These are phyloP conservation scores for Globia sparganii DNA, from an alignment of 2,888 invertebrate species.

Conservation along the genomic window DNA sequence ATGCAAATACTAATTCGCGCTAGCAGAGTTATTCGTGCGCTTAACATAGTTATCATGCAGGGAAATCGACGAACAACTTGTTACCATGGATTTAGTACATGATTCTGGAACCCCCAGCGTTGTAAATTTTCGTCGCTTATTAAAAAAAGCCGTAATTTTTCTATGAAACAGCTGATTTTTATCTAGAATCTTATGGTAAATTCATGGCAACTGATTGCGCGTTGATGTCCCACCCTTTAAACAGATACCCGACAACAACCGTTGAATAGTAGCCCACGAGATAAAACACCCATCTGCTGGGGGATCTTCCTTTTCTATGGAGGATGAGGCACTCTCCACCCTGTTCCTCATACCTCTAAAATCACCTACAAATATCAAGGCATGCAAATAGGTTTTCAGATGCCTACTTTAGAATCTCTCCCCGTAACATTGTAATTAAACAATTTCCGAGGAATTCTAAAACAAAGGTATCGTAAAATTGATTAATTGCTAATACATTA, in stretches of 20 bases:
- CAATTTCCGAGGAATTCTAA: slow-evolving; percentile 56
- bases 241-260: not conserved
- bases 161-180: too few relatives aligned
- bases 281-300: not conserved
- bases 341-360: not conserved
- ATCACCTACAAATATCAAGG: not conserved
- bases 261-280: too few relatives aligned
- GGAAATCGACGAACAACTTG: too few relatives aligned
- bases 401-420: not conserved
- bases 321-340: not conserved
- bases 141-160: too few relatives aligned
- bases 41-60: not conserved
- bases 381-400: too few relatives aligned
- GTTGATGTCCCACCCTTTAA: not conserved
- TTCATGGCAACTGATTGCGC: too few relatives aligned
- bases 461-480: slow-evolving; percentile 65
- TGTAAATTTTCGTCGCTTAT: too few relatives aligned
- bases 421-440: not conserved
- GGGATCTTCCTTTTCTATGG: not conserved
- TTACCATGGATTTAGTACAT: too few relatives aligned
- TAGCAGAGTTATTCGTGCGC: not conserved
- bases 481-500: slow-evolving; percentile 78
- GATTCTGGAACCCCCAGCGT: too few relatives aligned
- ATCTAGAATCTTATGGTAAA: too few relatives aligned
- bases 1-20: not conserved